phyloP scores from a whole-genome alignment of 2,888 invertebrate genomes.

The Spodoptera littoralis region DNA sequence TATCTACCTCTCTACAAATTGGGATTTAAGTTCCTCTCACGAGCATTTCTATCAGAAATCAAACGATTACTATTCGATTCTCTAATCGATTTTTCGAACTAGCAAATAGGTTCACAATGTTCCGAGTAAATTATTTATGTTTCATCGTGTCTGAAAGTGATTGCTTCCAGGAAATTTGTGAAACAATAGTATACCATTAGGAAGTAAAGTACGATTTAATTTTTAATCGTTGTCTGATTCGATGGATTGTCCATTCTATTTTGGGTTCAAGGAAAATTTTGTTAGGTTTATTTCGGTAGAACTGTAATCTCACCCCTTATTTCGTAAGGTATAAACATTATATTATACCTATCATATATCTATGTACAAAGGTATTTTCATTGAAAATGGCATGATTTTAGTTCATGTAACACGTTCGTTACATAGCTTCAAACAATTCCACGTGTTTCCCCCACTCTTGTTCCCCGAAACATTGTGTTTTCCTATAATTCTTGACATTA shows the following conservation, averaged over 20 bases:
- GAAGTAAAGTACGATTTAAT: no score
- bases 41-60: slow-evolving; percentile 15
- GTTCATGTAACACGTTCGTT: no score
- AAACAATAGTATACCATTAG: slow-evolving; percentile 2
- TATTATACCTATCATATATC: no score
- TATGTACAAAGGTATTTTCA: no score
- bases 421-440: no score
- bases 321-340: no score
- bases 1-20: slow-evolving; percentile 24
- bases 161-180: slow-evolving; percentile 12
- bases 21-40: slow-evolving; percentile 21
- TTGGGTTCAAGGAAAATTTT: no score
- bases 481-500: slow-evolving; percentile 15
- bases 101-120: neutral
- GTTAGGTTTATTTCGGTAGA: no score
- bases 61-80: slow-evolving; percentile 20
- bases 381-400: no score
- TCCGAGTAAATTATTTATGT: slow-evolving; percentile 15
- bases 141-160: slow-evolving; percentile 12
- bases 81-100: slow-evolving; percentile 16
- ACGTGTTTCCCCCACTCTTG: neutral
- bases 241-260: no score
- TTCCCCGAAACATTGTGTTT: slow-evolving; percentile 3
- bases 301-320: no score
- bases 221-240: neutral